Conservation (phyloP, 2,888 invertebrate genomes). For the Macrophya annulata region DNA sequence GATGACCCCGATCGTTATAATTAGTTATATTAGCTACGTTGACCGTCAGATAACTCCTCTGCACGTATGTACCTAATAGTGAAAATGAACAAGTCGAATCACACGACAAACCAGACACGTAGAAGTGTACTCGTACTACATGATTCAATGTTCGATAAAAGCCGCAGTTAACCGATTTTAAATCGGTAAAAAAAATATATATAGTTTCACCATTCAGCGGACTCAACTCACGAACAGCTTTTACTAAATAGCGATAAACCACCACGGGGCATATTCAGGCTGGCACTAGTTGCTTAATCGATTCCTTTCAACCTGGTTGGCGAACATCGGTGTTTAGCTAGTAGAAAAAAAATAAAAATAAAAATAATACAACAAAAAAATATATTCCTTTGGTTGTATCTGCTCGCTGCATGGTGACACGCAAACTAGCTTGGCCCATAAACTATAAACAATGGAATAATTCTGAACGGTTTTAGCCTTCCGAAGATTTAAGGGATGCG, state of each 20-base stretch:
- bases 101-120: slow-evolving; percentile 1
- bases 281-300: slow-evolving; percentile 51
- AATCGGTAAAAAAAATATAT: not conserved
- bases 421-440: slow-evolving; percentile 15
- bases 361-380: not conserved
- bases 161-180: not conserved
- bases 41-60: not conserved
- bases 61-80: not conserved
- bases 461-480: not conserved
- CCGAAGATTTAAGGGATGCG: not conserved
- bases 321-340: not conserved
- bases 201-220: not conserved
- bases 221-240: slow-evolving; percentile 34
- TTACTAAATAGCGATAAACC: slow-evolving; percentile 30
- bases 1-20: not conserved
- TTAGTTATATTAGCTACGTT: not conserved
- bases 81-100: not conserved
- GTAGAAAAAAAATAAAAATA: no score
- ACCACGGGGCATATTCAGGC: slow-evolving; percentile 19
- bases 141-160: not conserved
- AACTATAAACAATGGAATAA: slow-evolving; percentile 27
- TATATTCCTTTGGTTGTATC: not conserved
- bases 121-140: not conserved
- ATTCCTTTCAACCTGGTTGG: slow-evolving; percentile 34
- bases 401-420: not conserved